Conservation (phyloP, 2,797 vertebrate species). For the Halcyon smyrnensis region DNA sequence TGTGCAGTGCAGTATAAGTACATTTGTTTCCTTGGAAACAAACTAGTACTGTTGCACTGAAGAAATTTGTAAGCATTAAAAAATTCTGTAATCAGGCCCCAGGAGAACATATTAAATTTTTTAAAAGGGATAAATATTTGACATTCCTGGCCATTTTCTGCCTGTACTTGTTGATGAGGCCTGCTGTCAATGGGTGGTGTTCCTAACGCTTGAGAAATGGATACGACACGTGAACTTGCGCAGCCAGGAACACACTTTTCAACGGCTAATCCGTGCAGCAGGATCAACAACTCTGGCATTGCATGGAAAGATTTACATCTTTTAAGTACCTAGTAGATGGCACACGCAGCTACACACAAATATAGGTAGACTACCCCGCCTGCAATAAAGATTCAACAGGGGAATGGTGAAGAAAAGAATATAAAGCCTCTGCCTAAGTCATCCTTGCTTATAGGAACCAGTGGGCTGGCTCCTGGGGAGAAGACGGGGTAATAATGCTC, state of each 20-base stretch:
- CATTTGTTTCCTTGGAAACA: constrained; percentile 83
- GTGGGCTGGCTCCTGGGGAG: background rate
- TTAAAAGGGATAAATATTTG: constrained; percentile 81
- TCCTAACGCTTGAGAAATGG: constrained; percentile 6
- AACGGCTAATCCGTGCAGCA: background rate
- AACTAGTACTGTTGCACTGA: constrained; percentile 72
- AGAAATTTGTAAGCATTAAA: constrained; percentile 81
- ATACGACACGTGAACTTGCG: background rate
- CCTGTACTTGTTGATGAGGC: constrained; percentile 63
- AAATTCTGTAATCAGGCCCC: constrained; percentile 80
- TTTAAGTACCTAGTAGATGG: background rate
- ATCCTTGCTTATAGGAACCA: background rate
- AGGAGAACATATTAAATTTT: constrained; percentile 77
- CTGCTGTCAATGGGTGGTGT: constrained; percentile 54
- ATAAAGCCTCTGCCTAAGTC: background rate
- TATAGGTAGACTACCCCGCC: background rate
- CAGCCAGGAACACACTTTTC: background rate
- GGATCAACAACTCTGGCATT: background rate
- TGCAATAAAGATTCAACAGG: background rate
- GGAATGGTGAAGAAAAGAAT: background rate
- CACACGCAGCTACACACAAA: background rate
- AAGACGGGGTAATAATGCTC: background rate
- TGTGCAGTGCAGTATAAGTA: constrained; percentile 68
- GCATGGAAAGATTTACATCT: background rate
- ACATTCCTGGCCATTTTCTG: constrained; percentile 69